These are phyloP conservation scores for Melipona quadrifasciata DNA, from an alignment of 1,140 invertebrate species.

Conservation along the genomic window DNA sequence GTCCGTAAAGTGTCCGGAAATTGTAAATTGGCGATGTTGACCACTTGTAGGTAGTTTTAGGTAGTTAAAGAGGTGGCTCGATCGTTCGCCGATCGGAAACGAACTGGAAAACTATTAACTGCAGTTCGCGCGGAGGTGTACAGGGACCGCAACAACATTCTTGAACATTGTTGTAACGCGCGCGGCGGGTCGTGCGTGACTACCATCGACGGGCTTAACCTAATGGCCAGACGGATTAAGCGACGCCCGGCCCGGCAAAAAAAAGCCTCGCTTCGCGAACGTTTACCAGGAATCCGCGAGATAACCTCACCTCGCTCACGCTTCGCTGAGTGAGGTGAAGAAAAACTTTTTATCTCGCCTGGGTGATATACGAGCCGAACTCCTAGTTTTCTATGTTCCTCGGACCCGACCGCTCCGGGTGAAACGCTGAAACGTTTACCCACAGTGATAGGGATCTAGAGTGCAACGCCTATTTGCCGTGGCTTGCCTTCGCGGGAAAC, in stretches of 20 bases:
- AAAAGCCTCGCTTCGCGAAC: constrained; percentile 49
- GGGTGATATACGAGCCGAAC: constrained; percentile 64
- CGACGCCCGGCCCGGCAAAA: constrained; percentile 40
- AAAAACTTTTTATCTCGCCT: constrained; percentile 63
- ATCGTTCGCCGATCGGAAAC: background rate
- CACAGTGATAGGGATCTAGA: constrained; percentile 66
- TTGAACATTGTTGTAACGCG: constrained; percentile 50
- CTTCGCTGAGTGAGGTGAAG: background rate
- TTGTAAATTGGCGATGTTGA: too few relatives aligned
- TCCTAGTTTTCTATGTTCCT: constrained; percentile 62
- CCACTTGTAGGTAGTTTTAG: too few relatives aligned
- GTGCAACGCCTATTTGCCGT: constrained; percentile 60
- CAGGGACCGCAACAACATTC: constrained; percentile 27
- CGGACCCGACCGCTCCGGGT: constrained; percentile 31
- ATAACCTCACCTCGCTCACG: constrained; percentile 60
- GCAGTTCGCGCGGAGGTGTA: background rate
- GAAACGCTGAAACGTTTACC: constrained; percentile 65
- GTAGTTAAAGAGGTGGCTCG: background rate
- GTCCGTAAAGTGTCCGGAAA: too few relatives aligned
- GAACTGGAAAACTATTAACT: background rate
- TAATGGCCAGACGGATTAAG: constrained; percentile 56
- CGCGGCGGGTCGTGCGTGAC: constrained; percentile 50
- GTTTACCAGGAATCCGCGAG: constrained; percentile 67
- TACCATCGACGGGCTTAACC: constrained; percentile 20
- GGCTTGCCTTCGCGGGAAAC: constrained; percentile 48